Base-by-base conservation (phyloP, 2,113 vertebrate species). In the Ameiurus melas region DNA sequence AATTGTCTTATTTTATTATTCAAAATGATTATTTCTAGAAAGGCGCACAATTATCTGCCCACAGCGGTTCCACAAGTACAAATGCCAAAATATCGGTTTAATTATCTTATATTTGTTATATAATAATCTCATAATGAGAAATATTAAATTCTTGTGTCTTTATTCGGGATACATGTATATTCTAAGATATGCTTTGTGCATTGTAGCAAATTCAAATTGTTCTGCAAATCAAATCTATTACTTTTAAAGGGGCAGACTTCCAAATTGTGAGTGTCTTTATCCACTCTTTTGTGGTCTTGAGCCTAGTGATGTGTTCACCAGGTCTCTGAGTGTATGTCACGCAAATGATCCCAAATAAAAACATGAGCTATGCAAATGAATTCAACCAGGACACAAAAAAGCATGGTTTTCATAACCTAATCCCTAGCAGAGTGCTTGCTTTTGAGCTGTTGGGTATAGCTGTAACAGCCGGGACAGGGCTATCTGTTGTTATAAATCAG, bases 381-480 rank as follows among this genome's bases (percentile, higher is more conserved):
- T 93, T 95, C 94, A 91, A 93, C 92, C 92, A 89, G 70, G 89
- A 89, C 90, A 92, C 90, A 93, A 94, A 91, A 93, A 94, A 94
- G 92, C 86, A 92, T 92, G 93, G 92, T 94, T 94, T 95, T 93
- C 92, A 92, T 92, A 88, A 91, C 93, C 93, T 94, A 94, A 95
- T 94, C 92, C 91, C 90, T 70, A 86, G 81, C 88, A 90, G 84
- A 87, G 58, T 25, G 73, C 80, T 85, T 68, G 58, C 89, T 90
- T 22, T 80, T 33, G 86, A 83, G 83, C 84, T 85, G 80, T 30
- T 9, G 6, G n/a, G 53, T 80, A 33, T 58, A 82, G 88, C 55
- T 88, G 64, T 39, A 90, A 86, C 88, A 90, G 89, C 88, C 91
- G 92, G 89, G 90, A 89, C 91, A 92, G 92, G 89, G 91, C 93